Evolutionary conservation across 2,888 invertebrate genomes (phyloP), one percentile per base, ranked within the genome.

Genomic region (Gibbula magus): DNA sequence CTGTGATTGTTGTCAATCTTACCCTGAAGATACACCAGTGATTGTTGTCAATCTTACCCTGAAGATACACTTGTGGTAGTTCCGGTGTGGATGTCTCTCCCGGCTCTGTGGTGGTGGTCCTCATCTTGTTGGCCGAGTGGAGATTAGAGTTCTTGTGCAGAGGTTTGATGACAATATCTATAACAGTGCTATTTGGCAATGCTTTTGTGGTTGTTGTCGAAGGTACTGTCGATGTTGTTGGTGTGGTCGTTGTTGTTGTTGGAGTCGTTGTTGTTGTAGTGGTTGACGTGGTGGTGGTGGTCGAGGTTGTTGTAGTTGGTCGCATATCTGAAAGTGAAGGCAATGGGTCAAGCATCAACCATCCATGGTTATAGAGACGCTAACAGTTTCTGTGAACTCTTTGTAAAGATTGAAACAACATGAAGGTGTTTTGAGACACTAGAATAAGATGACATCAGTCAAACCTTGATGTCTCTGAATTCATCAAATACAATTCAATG

Each of bases 231-330:
- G 78, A 35, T n/a, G 76, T 76, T 39, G 66, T 35, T 51, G 45
- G 20, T 13, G 51, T 29, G 18, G 66, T 66, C 16, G 77, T 75
- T 0, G 81, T 22, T 52, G 80, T 78, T 20, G 80, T 77, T 3
- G 67, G 7, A 2, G 78, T 53, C 8, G 61, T 77, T 66, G 80
- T 78, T 16, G 75, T 53, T 13, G 70, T 77, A 25, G 81, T 75
- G 3, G 79, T 81, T 1, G 83, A 77, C 20, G 80, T 70, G 8
- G 80, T 81, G 5, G 81, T 78, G 2, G 81, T 76, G 1, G 82
- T 81, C 2, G 81, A 79, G 0, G 81, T 81, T 16, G 76, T 79
- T 16, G 79, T 79, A 20, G 75, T 81, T 7, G 75, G 67, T n/a
- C n/a, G 56, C 25, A 39, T 25, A 29, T 77, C 45, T 77, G 61